Evolutionary conservation across 2,888 invertebrate genomes (phyloP), one percentile per base, ranked within the genome.

Genomic region (Lasioglossum figueresi): DNA sequence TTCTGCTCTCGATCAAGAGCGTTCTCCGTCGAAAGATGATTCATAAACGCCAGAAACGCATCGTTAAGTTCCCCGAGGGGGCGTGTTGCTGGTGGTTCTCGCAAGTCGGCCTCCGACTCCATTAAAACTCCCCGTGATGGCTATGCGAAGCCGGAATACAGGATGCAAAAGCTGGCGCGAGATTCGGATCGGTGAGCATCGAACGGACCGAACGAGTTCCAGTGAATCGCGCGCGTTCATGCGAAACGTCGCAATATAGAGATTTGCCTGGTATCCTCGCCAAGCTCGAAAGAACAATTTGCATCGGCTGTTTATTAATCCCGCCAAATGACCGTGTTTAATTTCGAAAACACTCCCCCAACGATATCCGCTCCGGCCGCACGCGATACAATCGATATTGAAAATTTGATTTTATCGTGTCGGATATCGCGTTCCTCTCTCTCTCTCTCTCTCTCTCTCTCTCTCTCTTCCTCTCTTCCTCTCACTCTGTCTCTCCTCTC

Each of bases 291-390:
- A 71, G 63, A 73, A 79, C 70, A 63, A 82, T 82, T 34, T n/a
- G 63, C 43, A 52, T 68, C 68, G 31, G 59, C 10, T 72, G 72
- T 86, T 83, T 83, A 80, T 86, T 83, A 86, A 85, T 85, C 74
- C 75, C 56, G 37, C 31, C 48, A 74, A 83, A 85, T 73, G 80
- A 80, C 56, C 59, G 59, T 77, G 77, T 80, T 80, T 77, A 80
- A 85, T 78, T 80, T 76, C 59, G 77, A 68, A 72, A 86, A 86
- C 80, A 45, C 79, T 66, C 74, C 59, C 66, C 40, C 63, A 68
- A 19, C 79, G 72, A 63, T 70, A 78, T 70, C 45, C 80, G 68
- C 12, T 63, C 48, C 52, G 66, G 31, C 16, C 43, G 37, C 5
- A 37, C 34, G 8, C 59, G 70, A 31, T 78, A 56, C 71, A 73